phyloP scores from a whole-genome alignment of 53 echinoderm and acorn worm species.

The Zoroaster sp. region DNA sequence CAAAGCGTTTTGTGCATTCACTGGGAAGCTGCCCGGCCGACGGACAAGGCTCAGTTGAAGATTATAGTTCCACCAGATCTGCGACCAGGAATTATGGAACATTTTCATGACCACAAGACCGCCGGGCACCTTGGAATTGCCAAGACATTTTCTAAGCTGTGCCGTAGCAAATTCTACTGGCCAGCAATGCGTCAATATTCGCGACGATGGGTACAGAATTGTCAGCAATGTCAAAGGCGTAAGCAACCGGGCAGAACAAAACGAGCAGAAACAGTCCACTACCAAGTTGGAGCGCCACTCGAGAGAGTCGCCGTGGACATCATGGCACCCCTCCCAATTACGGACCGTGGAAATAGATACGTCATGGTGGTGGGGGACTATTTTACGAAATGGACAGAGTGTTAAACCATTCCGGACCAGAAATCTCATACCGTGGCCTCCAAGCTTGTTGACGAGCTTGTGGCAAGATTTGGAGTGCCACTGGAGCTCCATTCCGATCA shows the following conservation, averaged over 20 bases:
- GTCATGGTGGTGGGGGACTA: conserved; percentile 26
- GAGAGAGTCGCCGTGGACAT: background rate
- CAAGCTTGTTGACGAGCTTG: conserved; percentile 14
- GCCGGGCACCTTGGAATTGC: conserved; percentile 36
- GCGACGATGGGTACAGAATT: conserved; percentile 6
- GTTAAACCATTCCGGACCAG: conserved; percentile 6
- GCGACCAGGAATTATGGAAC: no score
- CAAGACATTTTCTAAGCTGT: conserved; percentile 15
- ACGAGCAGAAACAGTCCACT: background rate
- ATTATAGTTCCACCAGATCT: conserved; percentile 17
- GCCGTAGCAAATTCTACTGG: conserved; percentile 7
- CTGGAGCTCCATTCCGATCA: no score
- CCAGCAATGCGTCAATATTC: conserved; percentile 10
- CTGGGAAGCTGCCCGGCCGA: conserved; percentile 21
- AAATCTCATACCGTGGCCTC: background rate
- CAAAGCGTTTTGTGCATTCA: background rate
- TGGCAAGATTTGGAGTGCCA: conserved; percentile 5
- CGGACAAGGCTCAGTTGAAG: conserved; percentile 1
- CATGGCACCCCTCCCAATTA: background rate
- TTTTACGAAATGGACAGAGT: conserved; percentile 22
- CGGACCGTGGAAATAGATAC: background rate
- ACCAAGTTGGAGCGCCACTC: background rate
- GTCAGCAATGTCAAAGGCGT: background rate
- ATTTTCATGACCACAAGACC: conserved; percentile 1
- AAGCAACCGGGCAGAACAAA: background rate